These are phyloP conservation scores for Clavelina lepadiformis DNA, from an alignment of 23 tunicate species.

Conservation along the genomic window DNA sequence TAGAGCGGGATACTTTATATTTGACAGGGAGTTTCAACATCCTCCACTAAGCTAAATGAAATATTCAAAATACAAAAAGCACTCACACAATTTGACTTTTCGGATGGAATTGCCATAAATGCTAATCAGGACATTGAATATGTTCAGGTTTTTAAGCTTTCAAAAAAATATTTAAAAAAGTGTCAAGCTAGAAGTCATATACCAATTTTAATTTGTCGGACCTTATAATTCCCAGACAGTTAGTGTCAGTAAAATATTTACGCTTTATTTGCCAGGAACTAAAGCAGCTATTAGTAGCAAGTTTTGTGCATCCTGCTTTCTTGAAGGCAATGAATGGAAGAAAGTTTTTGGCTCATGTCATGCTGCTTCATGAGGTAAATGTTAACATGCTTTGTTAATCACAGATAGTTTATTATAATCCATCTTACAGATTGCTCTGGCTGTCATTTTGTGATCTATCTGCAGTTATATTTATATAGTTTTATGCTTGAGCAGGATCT, in stretches of 20 bases:
- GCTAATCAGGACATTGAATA: too few species aligned
- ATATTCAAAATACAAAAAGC: neutral
- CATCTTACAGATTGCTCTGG: too few species aligned
- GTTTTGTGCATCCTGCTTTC: slow-evolving; percentile 25
- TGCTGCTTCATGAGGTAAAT: slow-evolving; percentile 30
- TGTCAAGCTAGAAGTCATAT: too few species aligned
- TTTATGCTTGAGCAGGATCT: slow-evolving; percentile 17
- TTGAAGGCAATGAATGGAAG: slow-evolving; percentile 11
- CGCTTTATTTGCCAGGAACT: slow-evolving; percentile 27
- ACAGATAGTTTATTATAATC: neutral
- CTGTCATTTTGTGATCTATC: too few species aligned
- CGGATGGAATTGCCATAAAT: neutral
- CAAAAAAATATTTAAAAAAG: too few species aligned
- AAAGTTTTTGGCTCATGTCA: slow-evolving; percentile 30
- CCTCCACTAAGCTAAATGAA: neutral
- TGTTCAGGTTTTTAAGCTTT: too few species aligned
- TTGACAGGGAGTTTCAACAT: neutral
- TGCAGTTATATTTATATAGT: neutral
- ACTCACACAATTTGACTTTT: neutral
- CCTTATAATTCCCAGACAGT: too few species aligned
- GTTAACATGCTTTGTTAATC: neutral
- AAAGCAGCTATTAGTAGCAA: slow-evolving; percentile 13
- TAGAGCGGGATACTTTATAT: too few species aligned
- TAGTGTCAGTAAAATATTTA: neutral
- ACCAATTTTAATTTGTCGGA: too few species aligned